Evolutionary conservation across 2,113 vertebrate genomes (phyloP).

Genomic region (Carassius carassius): DNA sequence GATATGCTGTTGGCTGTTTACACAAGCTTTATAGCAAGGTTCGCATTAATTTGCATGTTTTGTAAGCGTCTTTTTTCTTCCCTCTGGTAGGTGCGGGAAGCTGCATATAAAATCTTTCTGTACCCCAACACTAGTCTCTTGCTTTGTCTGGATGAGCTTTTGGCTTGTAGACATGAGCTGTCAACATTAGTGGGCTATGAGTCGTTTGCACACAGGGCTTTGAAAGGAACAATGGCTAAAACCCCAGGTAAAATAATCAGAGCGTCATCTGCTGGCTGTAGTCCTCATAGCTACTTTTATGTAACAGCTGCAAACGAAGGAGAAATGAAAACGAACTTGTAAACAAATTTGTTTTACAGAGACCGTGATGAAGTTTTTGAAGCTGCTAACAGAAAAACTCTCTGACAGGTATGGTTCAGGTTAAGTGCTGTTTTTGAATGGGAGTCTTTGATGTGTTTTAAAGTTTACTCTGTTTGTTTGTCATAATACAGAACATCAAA

Average conservation of each 20-base stretch:
- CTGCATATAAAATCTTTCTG: constrained; percentile 92
- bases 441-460: not conserved
- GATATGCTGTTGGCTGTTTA: not conserved
- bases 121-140: constrained; percentile 83
- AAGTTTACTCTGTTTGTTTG: constrained; percentile 23
- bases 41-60: not conserved
- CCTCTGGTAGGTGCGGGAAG: constrained; percentile 84
- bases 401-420: constrained; percentile 78
- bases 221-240: constrained; percentile 92
- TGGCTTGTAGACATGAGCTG: constrained; percentile 82
- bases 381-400: constrained; percentile 87
- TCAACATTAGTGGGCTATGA: constrained; percentile 89
- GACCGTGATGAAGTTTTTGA: constrained; percentile 88
- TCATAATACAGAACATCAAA: constrained; percentile 77
- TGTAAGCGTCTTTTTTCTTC: not conserved
- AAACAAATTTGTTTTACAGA: constrained; percentile 70
- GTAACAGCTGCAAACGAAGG: not conserved
- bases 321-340: not conserved
- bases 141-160: constrained; percentile 84
- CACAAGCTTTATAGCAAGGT: not conserved
- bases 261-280: not conserved
- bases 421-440: not conserved
- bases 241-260: constrained; percentile 82
- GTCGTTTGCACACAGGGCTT: constrained; percentile 87
- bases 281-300: not conserved